Conservation (phyloP, 2,113 vertebrate genomes). For the Scartelaos histophorus region DNA sequence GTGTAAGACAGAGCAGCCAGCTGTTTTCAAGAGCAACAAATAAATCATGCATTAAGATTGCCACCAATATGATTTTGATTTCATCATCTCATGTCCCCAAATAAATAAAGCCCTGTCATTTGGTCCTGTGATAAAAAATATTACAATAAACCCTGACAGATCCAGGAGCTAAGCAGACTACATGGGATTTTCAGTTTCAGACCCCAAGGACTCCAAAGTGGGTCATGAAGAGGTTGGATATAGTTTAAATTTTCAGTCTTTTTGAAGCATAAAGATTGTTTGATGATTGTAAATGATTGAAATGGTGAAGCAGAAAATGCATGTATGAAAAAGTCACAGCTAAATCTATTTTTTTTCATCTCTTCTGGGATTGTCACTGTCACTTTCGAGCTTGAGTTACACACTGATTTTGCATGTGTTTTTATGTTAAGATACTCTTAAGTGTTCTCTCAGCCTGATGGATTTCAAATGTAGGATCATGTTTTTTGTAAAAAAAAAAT, state of each 20-base stretch:
- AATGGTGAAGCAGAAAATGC: neutral
- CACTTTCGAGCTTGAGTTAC: neutral
- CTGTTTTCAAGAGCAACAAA: neutral
- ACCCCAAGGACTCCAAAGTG: constrained; percentile 3
- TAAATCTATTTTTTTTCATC: neutral
- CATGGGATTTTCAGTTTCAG: neutral
- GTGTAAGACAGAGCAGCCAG: neutral
- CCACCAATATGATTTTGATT: neutral
- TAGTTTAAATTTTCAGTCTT: neutral
- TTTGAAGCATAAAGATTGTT: neutral
- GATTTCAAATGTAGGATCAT: neutral
- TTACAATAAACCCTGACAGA: neutral
- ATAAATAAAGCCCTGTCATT: neutral
- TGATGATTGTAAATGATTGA: neutral
- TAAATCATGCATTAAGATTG: neutral
- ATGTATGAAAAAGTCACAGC: neutral
- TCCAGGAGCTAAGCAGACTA: neutral
- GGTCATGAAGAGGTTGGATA: constrained; percentile 1
- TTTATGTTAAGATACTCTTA: neutral
- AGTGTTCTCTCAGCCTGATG: neutral
- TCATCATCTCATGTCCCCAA: constrained; percentile 1
- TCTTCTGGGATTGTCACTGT: neutral
- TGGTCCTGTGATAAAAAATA: neutral
- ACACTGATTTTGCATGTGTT: neutral
- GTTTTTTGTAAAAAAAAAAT: too few species aligned